Conservation (phyloP, 2,888 invertebrate genomes). For the Dysmachus trigonus region DNA sequence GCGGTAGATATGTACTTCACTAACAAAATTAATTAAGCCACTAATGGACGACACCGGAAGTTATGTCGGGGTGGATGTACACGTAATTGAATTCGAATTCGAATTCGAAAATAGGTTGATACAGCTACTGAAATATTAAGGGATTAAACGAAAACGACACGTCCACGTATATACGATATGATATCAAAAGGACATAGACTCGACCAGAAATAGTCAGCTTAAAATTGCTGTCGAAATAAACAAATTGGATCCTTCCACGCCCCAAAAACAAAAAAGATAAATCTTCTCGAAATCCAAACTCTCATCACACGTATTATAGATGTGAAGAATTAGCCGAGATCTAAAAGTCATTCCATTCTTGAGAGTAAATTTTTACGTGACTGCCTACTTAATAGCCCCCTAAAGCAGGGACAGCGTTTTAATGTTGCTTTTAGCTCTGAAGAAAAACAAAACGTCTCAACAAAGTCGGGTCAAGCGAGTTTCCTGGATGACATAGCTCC, state of each 20-base stretch:
- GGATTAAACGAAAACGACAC: neutral
- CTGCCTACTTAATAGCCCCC: neutral
- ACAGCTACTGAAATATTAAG: neutral
- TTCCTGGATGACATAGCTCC: neutral
- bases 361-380: neutral
- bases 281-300: neutral
- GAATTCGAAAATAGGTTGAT: neutral
- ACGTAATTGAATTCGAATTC: neutral
- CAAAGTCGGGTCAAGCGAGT: neutral
- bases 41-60: neutral
- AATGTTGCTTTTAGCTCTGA: neutral
- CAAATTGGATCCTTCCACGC: neutral
- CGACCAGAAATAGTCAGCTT: neutral
- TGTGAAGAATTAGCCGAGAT: neutral
- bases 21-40: neutral
- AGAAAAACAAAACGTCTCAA: neutral
- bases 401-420: neutral
- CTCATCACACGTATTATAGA: neutral
- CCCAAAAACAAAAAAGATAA: neutral
- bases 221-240: neutral
- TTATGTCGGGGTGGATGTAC: neutral
- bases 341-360: neutral
- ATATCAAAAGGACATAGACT: neutral
- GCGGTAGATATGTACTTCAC: neutral
- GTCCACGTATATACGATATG: neutral